phyloP scores from a whole-genome alignment of 2,113 vertebrate genomes.

The Delphinus delphis region DNA sequence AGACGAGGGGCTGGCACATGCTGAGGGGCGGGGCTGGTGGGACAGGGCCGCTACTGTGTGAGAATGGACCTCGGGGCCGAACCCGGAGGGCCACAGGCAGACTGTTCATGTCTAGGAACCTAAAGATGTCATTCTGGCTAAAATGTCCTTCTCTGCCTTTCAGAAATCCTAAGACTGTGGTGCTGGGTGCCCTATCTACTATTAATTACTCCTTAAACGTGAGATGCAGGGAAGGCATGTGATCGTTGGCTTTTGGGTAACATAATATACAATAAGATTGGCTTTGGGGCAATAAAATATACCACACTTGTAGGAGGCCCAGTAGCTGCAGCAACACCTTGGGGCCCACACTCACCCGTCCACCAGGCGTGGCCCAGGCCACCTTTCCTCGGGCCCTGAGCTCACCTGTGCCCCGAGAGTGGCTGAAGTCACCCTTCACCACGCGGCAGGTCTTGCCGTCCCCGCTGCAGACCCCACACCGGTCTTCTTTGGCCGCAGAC shows the following conservation, averaged over 20 bases:
- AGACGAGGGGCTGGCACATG: not conserved
- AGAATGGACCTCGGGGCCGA: rapidly evolving
- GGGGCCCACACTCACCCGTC: not conserved
- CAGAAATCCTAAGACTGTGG: not conserved
- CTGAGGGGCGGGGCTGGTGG: not conserved
- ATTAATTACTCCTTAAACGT: not conserved
- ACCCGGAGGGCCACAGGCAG: not conserved
- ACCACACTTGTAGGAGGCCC: rapidly evolving
- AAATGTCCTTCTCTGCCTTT: not conserved
- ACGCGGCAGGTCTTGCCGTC: slow-evolving; percentile 95
- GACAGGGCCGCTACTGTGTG: not conserved
- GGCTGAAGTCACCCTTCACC: slow-evolving; percentile 97
- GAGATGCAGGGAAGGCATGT: no score
- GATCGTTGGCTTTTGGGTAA: no score
- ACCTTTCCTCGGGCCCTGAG: slow-evolving; percentile 15
- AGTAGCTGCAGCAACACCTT: not conserved
- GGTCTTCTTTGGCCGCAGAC: slow-evolving; percentile 94
- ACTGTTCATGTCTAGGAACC: not conserved
- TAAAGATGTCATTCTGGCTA: not conserved
- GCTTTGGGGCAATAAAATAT: not conserved
- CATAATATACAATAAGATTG: not conserved
- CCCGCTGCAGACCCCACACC: slow-evolving; percentile 94
- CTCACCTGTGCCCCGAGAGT: slow-evolving; percentile 95
- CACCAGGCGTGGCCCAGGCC: not conserved
- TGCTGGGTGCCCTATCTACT: not conserved